Base-by-base conservation (phyloP, 2,113 vertebrate genomes). In the Synodontis membranacea region DNA sequence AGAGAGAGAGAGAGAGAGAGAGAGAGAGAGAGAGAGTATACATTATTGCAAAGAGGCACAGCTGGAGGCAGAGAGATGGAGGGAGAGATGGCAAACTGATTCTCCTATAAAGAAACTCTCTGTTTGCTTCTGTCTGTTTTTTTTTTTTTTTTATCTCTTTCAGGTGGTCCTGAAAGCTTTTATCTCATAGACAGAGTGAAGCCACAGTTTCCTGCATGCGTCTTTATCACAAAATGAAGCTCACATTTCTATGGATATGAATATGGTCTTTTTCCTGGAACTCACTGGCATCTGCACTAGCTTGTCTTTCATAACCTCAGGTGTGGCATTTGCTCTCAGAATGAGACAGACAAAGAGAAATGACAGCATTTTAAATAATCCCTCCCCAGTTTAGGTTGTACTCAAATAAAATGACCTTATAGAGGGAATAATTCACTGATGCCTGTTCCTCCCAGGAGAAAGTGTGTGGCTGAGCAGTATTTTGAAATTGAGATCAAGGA, bases 131-230 rank as follows among this genome's bases (percentile, higher is more conserved):
- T 39, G 78, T 80, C 52, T 80, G 34, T 34, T 58, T 31, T 5
- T 39, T 80, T 34, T 80, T 79, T 54, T 79, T 54, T 80, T 21
- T 56, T 39, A 37, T 79, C 76, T 54, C 31, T 54, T 54, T 80
- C 76, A 56, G 76, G 50, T 39, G 34, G 76, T 54, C 78, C 52
- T 80, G 52, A 58, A 80, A 56, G 78, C 78, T 80, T 80, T 80
- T 80, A 80, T 80, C 78, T 80, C 37, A 12, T 52, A 80, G 78
- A 80, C 37, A 58, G 52, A 39, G 34, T 12, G 12, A 80, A 58
- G 34, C 52, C 78, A 28, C 78, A 39, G 34, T 80, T 58, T 79
- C 76, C 76, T 79, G 31, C 34, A 1, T 39, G 34, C n/a, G 52
- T 23, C 19, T 37, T 50, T 23, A 37, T 37, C 76, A 80, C 52